Evolutionary conservation across 2,113 vertebrate species (phyloP).

Genomic region (Lipophrys pholis): DNA sequence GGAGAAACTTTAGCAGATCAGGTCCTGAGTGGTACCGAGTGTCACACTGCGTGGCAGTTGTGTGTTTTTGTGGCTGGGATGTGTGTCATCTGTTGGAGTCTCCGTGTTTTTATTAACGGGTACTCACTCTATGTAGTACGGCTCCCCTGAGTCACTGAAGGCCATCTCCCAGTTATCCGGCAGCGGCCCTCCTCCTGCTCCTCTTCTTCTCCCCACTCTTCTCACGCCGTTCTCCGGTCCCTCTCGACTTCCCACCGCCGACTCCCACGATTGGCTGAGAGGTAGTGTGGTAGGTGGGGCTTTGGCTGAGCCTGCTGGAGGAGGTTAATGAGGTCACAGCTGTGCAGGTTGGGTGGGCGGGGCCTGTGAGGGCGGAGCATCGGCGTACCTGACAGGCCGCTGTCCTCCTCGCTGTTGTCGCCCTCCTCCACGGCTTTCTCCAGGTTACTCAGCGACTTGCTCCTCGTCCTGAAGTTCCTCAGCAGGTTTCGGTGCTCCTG

Average conservation of each 20-base stretch:
- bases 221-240: constrained; percentile 63
- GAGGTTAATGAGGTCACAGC: neutral
- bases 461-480: constrained; percentile 84
- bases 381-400: constrained; percentile 72
- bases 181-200: constrained; percentile 44
- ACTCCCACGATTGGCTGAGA: constrained; percentile 80
- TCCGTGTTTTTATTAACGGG: no score
- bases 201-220: constrained; percentile 30
- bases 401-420: constrained; percentile 84
- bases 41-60: no score
- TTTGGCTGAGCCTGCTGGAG: constrained; percentile 45
- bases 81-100: no score
- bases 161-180: constrained; percentile 83
- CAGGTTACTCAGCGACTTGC: constrained; percentile 87
- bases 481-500: constrained; percentile 86
- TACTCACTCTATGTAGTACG: constrained; percentile 81
- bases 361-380: no score
- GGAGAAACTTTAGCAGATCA: no score
- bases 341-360: neutral
- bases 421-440: constrained; percentile 85
- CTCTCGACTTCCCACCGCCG: constrained; percentile 52
- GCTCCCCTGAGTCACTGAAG: constrained; percentile 80
- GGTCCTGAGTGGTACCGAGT: no score
- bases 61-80: no score
- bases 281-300: constrained; percentile 71